Base-by-base conservation (phyloP, 2,113 vertebrate species). In the Chrysochloris asiatica region DNA sequence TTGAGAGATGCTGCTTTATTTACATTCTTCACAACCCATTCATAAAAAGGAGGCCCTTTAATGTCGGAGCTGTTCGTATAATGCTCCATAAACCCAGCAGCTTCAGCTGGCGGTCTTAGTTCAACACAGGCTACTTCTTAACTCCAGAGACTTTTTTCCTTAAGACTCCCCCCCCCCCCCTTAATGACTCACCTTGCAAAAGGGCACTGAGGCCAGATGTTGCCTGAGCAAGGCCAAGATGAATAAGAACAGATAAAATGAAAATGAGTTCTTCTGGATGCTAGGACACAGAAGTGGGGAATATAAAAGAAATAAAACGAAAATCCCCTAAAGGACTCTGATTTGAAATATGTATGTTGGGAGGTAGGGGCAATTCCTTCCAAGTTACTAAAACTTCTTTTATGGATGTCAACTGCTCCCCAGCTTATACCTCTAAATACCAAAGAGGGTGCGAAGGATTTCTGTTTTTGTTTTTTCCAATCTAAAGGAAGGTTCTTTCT, bases 1-100 rank as follows among this genome's bases (percentile, higher is more conserved):
- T 96, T 95, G 93, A 96, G 94, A 95, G 96, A 97, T 95, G 92
- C 92, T 95, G 96, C 94, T 94, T 96, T 96, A 95, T 96, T 97
- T 96, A 96, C 96, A 96, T 95, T 97, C 95, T 95, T 95, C 93
- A 83, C 89, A 93, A 92, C 95, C 91, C 96, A 95, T 97, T 97
- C 96, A 97, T 95, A 97, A 96, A 96, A 95, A 96, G 84, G 84
- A 96, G 95, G 89, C 83, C 93, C 81, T 95, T 96, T 94, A 96
- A 94, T 91, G 94, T 95, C 17, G 69, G 80, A 92, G 82, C 92
- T 95, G 92, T 97, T 96, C 89, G 2, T 95, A 93, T 96, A 96
- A 96, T 95, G 95, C 94, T 95, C 95, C 95, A 97, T 96, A 96
- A 96, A 96, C 90, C 90, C 56, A 0, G 83, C 92, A 94, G 92